Evolutionary conservation across 2,113 vertebrate genomes (phyloP).

Genomic region (Pomatorhinus ruficollis): DNA sequence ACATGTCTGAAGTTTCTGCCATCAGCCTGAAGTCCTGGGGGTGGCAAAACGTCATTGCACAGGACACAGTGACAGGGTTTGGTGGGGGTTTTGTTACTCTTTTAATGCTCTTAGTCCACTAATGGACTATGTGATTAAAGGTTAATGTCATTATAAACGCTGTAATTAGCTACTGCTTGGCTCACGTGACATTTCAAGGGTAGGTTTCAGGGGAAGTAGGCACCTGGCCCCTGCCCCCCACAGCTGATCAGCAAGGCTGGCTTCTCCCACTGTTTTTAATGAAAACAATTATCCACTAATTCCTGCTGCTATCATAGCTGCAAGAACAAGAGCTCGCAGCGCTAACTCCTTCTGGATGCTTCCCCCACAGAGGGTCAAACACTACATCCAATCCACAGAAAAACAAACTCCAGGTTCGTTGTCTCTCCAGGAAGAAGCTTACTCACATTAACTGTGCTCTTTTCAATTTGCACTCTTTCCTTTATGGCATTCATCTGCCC

Average conservation of each 20-base stretch:
- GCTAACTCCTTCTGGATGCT: background rate
- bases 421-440: background rate
- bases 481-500: background rate
- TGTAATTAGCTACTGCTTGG: constrained; percentile 5
- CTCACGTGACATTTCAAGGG: background rate
- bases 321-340: accelerated
- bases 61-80: background rate
- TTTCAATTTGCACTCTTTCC: background rate
- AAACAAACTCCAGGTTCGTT: background rate
- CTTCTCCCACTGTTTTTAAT: background rate
- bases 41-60: background rate
- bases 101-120: background rate
- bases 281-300: background rate
- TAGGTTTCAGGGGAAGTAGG: background rate
- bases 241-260: background rate
- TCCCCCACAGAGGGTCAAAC: background rate
- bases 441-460: background rate
- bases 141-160: background rate
- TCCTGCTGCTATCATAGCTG: background rate
- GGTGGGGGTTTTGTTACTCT: background rate
- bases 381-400: accelerated
- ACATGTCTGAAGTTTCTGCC: background rate
- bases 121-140: background rate
- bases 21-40: background rate
- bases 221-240: background rate